Evolutionary conservation across 2,797 vertebrate genomes (phyloP), one percentile per base, ranked within the genome.

Genomic region (Botia kubotai): DNA sequence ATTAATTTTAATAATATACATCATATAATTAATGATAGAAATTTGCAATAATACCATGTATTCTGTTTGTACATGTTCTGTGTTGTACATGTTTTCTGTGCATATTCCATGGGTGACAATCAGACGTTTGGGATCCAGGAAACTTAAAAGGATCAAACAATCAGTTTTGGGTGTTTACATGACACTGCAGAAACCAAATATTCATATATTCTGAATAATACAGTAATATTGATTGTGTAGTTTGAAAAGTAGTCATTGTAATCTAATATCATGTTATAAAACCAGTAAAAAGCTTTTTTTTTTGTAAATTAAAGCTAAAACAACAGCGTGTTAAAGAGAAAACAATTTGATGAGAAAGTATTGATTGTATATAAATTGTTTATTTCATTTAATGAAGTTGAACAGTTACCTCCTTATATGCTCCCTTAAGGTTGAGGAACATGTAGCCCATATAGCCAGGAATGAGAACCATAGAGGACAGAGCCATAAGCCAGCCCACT

Each of bases 371-470:
- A 14, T 12, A 62, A 29, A 62, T 6, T 14, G 11, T 3, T 14
- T 50, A 63, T 63, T 63, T 29, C 0, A 63, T 63, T 63, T 33
- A 16, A 33, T 46, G 11, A 69, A 48, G 26, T 19, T 36, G 3
- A 33, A 65, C 52, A 68, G 5, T 90, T 92, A 98, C 98, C 97
- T 99, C 96, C 91, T 98, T 99, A 91, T 96, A 96, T 73, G 97
- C 98, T 65, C 96, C 97, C 93, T 98, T 98, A 86, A 98, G 93
- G 80, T 95, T 96, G 0, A 98, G 92, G 86, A 96, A 98, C 96
- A 98, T 95, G 85, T 98, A 99, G n/a, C 94, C 92, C 97, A 98
- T 98, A 88, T 98, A 99, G 73, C 97, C 97, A 0, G 98, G 98
- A 72, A 99, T 99, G 91, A 99, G 95, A 86, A 98, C 82, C 98